Evolutionary conservation across 2,113 vertebrate genomes (phyloP), one percentile per base, ranked within the genome.

Genomic region (Tragelaphus scriptus): DNA sequence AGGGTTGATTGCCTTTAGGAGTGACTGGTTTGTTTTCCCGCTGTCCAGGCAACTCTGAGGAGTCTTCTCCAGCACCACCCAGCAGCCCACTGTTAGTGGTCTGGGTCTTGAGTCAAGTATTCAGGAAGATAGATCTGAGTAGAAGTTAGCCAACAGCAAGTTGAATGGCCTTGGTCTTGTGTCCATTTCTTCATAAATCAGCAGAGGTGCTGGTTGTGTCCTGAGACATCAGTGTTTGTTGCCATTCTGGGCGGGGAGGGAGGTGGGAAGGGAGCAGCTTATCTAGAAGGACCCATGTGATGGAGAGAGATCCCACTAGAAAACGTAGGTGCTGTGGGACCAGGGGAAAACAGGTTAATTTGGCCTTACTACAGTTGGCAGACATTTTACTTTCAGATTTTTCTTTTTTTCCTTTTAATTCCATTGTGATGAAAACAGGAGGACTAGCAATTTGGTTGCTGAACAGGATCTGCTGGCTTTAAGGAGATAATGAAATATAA

Each of bases 401-500:
- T 85, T 88, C 68, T 71, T 23, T 77, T 81, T 93, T 91, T 90
- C 36, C 47, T 95, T 95, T 95, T 80, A 96, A 94, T 88, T 92
- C 94, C 96, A 93, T 97, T 92, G 95, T 98, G 97, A 97, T 96
- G 81, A 91, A 97, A 97, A 98, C 98, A 96, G 88, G 98, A 98
- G 86, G 79, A 81, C 90, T 1, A 0, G 87, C 93, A 94, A 16
- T 97, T 96, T 91, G 59, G 91, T 98, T 98, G 98, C 98, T 97
- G 96, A 98, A 96, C 80, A 53, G 63, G 59, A 98, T 98, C 98
- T 97, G 92, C 97, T 96, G 93, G 91, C 96, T 92, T 91, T 95
- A 79, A 95, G 95, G 84, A 98, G 97, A 98, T 92, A 93, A 97
- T 98, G 96, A 97, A 97, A 86, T 88, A 91, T 94, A 97, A 98